Evolutionary conservation across 2,888 invertebrate genomes (phyloP).

Genomic region (Drosophila anceps): DNA sequence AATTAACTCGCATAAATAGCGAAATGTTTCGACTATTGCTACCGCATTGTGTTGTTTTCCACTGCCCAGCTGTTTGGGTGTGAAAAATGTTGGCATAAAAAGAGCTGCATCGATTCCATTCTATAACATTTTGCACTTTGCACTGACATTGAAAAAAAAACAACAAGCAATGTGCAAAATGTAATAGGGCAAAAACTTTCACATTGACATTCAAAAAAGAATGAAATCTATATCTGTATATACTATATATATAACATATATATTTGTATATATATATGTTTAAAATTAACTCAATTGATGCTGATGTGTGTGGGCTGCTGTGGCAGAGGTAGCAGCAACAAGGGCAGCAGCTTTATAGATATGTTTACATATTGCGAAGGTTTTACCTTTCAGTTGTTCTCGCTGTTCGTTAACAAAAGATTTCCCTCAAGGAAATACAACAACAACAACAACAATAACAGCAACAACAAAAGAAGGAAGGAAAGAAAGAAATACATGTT

Average conservation of each 20-base stretch:
- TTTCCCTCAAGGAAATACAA: slow-evolving; percentile 14
- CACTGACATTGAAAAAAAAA: slow-evolving; percentile 42
- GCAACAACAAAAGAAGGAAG: not conserved
- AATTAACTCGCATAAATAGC: slow-evolving; percentile 47
- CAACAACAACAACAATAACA: not conserved
- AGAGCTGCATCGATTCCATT: slow-evolving; percentile 48
- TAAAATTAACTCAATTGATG: slow-evolving; percentile 41
- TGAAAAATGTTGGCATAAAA: slow-evolving; percentile 40
- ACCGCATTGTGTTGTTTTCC: slow-evolving; percentile 2
- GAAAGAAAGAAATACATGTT: slow-evolving; percentile 4
- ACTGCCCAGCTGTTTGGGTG: slow-evolving; percentile 20
- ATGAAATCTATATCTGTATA: not conserved
- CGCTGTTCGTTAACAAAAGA: slow-evolving; percentile 22
- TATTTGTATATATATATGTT: slow-evolving; percentile 9
- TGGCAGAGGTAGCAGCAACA: slow-evolving; percentile 6
- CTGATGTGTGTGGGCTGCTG: slow-evolving; percentile 8
- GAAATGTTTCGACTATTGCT: slow-evolving; percentile 22
- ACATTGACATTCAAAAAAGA: slow-evolving; percentile 57
- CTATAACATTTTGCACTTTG: slow-evolving; percentile 51
- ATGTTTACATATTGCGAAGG: slow-evolving; percentile 22
- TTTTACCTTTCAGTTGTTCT: slow-evolving; percentile 11
- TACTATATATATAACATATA: slow-evolving; percentile 3
- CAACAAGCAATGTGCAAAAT: slow-evolving; percentile 1
- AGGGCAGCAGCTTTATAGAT: slow-evolving; percentile 13
- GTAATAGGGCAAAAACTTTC: slow-evolving; percentile 36